Evolutionary conservation across 2,888 invertebrate genomes (phyloP), one percentile per base, ranked within the genome.

Genomic region (Synanthedon myopaeformis): DNA sequence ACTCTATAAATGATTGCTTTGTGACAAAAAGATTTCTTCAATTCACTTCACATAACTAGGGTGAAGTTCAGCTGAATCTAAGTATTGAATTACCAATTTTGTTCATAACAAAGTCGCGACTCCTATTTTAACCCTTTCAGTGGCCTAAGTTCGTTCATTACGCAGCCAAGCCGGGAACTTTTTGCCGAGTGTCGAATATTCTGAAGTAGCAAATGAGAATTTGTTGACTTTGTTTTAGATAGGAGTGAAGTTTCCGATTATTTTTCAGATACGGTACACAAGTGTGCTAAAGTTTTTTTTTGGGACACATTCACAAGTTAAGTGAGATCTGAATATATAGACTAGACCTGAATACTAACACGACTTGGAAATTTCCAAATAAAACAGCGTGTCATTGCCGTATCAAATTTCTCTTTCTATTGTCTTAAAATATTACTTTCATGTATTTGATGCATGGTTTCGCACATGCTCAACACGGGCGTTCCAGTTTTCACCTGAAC

Each of bases 11-110:
- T 35, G 23, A 42, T 53, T 49, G 12, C 45, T 49, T 69, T 66
- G 64, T 58, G 58, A 60, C 62, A 58, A 57, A 64, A 76, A 74
- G 19, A 61, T 77, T 79, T 73, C 69, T 60, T 72, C 71, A 64
- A 76, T 74, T 74, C 67, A 63, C 61, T 55, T 41, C 58, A 57
- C 66, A 69, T 70, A 65, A 67, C 66, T 59, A 53, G 59, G 68
- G 70, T 62, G 66, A 52, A 42, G 42, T 52, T 45, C 10, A 70
- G 73, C 69, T 66, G 66, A 74, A 74, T 70, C 67, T 67, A 59
- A 64, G 73, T 74, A 77, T 78, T 79, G 76, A 79, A 79, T 79
- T 74, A 79, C 76, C 70, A 76, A 79, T 79, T 79, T 78, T 72
- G 70, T 72, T 75, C 74, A 73, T 72, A 74, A 70, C 73, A 71